Evolutionary conservation across 2,888 invertebrate species (phyloP).

Genomic region (Dugesia japonica): DNA sequence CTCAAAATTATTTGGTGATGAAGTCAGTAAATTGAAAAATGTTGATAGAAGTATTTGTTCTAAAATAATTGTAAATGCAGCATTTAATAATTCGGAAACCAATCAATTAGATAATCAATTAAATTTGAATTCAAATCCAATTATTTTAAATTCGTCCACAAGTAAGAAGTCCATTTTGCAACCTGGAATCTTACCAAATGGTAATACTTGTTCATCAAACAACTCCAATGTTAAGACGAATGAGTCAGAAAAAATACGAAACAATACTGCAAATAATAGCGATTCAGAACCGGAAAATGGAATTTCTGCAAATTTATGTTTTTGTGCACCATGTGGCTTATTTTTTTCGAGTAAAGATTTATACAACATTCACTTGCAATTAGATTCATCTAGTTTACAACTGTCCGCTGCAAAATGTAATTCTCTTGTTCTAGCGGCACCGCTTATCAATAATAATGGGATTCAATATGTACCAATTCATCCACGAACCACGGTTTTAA

Average conservation of each 20-base stretch:
- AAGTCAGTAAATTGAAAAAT: not conserved
- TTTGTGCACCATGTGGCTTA: conserved; percentile 21
- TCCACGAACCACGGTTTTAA: not conserved
- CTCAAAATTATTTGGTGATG: not conserved
- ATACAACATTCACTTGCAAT: conserved; percentile 6
- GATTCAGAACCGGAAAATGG: not conserved
- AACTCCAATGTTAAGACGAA: not conserved
- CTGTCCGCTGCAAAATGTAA: not conserved
- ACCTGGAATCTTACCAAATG: not conserved
- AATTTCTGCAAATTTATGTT: not conserved
- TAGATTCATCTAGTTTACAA: conserved; percentile 7
- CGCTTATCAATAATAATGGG: not conserved
- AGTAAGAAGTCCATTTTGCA: not conserved
- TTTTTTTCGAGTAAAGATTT: conserved; percentile 23
- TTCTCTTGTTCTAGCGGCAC: conserved; percentile 23
- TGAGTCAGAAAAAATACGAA: not conserved
- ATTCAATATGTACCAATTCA: conserved; percentile 23
- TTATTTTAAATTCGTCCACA: not conserved
- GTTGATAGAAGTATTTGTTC: not conserved
- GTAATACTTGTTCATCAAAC: not conserved
- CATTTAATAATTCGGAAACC: not conserved
- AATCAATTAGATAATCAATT: not conserved
- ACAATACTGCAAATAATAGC: not conserved
- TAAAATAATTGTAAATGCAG: not conserved
- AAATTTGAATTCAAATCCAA: not conserved